phyloP scores from a whole-genome alignment of 2,113 vertebrate genomes.

The Camelus bactrianus region DNA sequence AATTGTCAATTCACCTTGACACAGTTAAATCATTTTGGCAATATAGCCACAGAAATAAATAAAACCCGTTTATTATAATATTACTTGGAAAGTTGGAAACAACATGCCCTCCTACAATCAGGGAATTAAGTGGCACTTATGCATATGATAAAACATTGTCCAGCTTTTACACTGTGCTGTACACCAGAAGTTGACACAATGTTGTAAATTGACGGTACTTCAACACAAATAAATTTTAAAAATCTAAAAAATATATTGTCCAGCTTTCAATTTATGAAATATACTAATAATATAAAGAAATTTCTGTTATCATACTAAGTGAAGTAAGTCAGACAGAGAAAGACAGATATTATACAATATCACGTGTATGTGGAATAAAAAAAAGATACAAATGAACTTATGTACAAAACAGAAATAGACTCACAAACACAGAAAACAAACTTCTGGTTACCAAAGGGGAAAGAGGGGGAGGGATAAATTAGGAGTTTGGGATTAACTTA shows the following conservation, averaged over 20 bases:
- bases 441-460: no score
- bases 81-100: slow-evolving; percentile 44
- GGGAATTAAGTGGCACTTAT: neutral
- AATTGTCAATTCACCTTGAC: neutral
- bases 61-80: neutral
- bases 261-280: slow-evolving; percentile 43
- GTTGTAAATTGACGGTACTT: no score
- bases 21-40: slow-evolving; percentile 18
- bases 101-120: neutral
- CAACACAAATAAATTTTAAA: no score
- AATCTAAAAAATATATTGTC: neutral
- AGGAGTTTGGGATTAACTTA: no score
- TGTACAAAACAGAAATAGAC: no score
- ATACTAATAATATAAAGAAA: neutral
- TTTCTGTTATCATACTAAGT: neutral
- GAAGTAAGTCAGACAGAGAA: no score
- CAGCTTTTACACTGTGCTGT: neutral
- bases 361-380: no score
- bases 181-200: no score
- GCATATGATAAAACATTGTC: neutral
- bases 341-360: no score
- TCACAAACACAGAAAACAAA: no score
- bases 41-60: slow-evolving; percentile 36
- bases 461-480: no score
- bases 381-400: no score